Base-by-base conservation (phyloP, 2,888 invertebrate genomes). In the Dolichopus griseipennis region DNA sequence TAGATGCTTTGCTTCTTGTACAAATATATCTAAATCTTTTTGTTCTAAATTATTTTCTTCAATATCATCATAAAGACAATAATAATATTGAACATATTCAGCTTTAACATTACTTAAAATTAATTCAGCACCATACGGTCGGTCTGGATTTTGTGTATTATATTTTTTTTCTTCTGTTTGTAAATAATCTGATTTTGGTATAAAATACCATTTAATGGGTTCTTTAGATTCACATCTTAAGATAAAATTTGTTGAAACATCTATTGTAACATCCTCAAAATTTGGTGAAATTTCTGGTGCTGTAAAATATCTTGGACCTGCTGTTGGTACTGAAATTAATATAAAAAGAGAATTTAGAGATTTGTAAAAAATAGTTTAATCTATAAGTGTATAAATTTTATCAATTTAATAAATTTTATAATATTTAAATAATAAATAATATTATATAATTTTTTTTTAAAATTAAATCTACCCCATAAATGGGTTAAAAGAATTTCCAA, bases 11-110 rank as follows among this genome's bases (percentile, higher is more conserved):
- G 77, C 76, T 18, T 73, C 72, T 65, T 78, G 76, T 20, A 81
- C 77, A 64, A 79, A 69, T 66, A 80, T 76, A 3, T 76, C 76
- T 4, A 78, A 73, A 15, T 78, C 74, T n/a, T 78, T 76, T 68
- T 76, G 71, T 67, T 73, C 71, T 67, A 73, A 73, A 4, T 70
- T 66, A 9, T 73, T 70, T 52, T 76, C 73, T 12, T 75, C 68
- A 61, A 77, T 71, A 18, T 74, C 73, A 3, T 78, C 75, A 73
- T 85, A 84, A 66, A 83, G 80, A 74, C 87, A 87, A 70, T 83
- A 85, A 72, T 85, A 86, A 75, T 83, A 85, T 65, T 85, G 86
- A 68, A 87, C 84, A 67, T 84, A 78, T 22, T 78, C 78, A 20
- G 79, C 80, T 64, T 82, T 79, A 4, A 86, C 83, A 66, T 83